A percentile compares a stretch with the other conserved stretches of the same genome.
Evolutionary conservation across 2,888 invertebrate species (phyloP).

Genomic region (Mesorhabditis spiculigera): DNA sequence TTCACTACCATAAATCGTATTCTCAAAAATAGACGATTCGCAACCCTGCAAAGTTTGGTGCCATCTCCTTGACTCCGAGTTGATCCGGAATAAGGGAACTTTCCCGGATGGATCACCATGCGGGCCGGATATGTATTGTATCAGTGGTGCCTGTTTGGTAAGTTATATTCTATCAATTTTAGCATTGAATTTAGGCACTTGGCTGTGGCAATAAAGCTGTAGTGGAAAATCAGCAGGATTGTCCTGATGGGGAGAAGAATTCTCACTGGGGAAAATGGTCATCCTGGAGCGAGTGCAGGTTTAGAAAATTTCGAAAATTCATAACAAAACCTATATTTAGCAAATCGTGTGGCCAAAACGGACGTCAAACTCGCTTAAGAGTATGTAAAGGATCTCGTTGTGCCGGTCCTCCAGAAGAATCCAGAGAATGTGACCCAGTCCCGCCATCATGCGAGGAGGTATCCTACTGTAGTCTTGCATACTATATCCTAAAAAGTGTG

Average conservation of each 20-base stretch:
- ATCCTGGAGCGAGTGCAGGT: slow-evolving; percentile 34
- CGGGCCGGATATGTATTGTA: slow-evolving; percentile 49
- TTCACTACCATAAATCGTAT: background rate
- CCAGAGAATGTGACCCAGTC: slow-evolving; percentile 31
- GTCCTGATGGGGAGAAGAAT: slow-evolving; percentile 30
- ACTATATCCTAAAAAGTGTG: too few species aligned
- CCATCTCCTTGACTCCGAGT: slow-evolving; percentile 52
- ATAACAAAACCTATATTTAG: background rate
- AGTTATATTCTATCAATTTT: background rate
- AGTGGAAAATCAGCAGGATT: slow-evolving; percentile 39
- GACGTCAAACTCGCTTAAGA: slow-evolving; percentile 25
- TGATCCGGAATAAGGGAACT: slow-evolving; percentile 58
- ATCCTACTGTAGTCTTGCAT: slow-evolving; percentile 7
- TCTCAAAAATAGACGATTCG: slow-evolving; percentile 42
- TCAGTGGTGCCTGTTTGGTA: slow-evolving; percentile 50
- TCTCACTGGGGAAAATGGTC: slow-evolving; percentile 31
- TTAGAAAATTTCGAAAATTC: slow-evolving; percentile 10
- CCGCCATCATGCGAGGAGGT: slow-evolving; percentile 36
- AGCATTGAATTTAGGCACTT: slow-evolving; percentile 23
- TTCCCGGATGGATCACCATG: slow-evolving; percentile 58
- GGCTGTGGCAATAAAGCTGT: slow-evolving; percentile 46
- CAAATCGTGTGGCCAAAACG: slow-evolving; percentile 25
- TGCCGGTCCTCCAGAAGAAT: slow-evolving; percentile 34
- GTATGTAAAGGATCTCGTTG: slow-evolving; percentile 13
- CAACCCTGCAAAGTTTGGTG: slow-evolving; percentile 59